These are phyloP conservation scores for Lycia hirtaria DNA, from an alignment of 2,888 invertebrate genomes.

Conservation along the genomic window DNA sequence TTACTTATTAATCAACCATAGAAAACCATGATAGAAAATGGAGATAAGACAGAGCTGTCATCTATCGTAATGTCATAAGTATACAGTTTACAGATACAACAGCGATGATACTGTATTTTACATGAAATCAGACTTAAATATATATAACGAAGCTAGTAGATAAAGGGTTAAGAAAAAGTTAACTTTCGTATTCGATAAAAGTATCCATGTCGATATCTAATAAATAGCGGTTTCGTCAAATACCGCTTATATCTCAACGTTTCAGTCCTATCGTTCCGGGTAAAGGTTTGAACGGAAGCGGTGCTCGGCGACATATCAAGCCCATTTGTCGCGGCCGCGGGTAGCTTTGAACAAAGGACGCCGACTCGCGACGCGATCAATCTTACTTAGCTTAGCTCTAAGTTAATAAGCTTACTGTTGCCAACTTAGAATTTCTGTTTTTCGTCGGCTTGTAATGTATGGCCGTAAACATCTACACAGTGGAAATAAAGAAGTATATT, in stretches of 20 bases:
- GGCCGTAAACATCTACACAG: constrained; percentile 3
- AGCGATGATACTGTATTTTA: too few relatives aligned
- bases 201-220: too few relatives aligned
- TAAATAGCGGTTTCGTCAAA: not conserved
- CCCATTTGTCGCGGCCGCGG: constrained; percentile 13
- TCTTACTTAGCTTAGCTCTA: constrained; percentile 40
- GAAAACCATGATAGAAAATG: too few relatives aligned
- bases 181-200: too few relatives aligned
- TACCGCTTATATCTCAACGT: constrained; percentile 4
- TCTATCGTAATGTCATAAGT: too few relatives aligned
- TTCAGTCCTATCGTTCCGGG: constrained; percentile 1
- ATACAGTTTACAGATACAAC: too few relatives aligned
- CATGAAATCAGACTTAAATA: too few relatives aligned
- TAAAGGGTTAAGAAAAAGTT: too few relatives aligned
- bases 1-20: too few relatives aligned
- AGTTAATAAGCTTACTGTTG: constrained; percentile 36
- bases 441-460: constrained; percentile 20
- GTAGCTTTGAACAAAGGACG: constrained; percentile 9
- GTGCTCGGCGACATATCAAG: constrained; percentile 16
- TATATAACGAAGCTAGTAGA: too few relatives aligned
- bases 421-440: constrained; percentile 29
- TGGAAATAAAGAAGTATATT: not conserved
- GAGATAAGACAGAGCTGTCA: too few relatives aligned
- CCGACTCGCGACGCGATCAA: constrained; percentile 24
- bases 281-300: constrained; percentile 1